Evolutionary conservation across 1,140 invertebrate species (phyloP).

Genomic region (Bombus soroeensis): DNA sequence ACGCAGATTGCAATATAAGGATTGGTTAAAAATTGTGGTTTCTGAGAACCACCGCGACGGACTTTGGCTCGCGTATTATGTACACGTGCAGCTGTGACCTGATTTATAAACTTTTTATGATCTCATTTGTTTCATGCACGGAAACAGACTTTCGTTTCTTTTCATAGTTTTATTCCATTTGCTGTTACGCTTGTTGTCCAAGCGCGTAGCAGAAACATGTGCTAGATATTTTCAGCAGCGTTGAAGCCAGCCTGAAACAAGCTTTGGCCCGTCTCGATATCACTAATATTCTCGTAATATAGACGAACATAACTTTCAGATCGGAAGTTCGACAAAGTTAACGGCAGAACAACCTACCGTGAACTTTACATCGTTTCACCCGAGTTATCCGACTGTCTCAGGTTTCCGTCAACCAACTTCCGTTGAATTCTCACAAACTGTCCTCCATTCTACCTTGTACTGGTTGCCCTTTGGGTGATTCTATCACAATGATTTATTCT

Average conservation of each 20-base stretch:
- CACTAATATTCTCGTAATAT: background rate
- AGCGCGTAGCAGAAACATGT: background rate
- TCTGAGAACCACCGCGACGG: background rate
- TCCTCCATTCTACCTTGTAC: background rate
- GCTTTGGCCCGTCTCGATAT: no score
- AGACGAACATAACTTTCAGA: constrained; percentile 20
- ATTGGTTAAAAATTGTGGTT: background rate
- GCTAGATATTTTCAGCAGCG: background rate
- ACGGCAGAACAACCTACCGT: background rate
- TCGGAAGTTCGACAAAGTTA: constrained; percentile 8
- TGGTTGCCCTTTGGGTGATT: background rate
- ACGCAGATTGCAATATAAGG: no score
- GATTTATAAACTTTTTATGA: constrained; percentile 24
- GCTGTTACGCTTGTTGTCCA: background rate
- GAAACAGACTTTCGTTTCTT: background rate
- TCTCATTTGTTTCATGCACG: background rate
- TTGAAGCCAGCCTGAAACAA: background rate
- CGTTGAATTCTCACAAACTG: background rate
- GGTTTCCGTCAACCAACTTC: background rate
- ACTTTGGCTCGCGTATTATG: background rate
- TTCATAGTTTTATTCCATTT: no score
- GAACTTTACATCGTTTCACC: constrained; percentile 9
- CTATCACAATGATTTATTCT: background rate
- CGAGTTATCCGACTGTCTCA: constrained; percentile 10
- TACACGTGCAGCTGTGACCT: constrained; percentile 18